Base-by-base conservation (phyloP, 1,140 invertebrate genomes). In the Ostrea edulis region DNA sequence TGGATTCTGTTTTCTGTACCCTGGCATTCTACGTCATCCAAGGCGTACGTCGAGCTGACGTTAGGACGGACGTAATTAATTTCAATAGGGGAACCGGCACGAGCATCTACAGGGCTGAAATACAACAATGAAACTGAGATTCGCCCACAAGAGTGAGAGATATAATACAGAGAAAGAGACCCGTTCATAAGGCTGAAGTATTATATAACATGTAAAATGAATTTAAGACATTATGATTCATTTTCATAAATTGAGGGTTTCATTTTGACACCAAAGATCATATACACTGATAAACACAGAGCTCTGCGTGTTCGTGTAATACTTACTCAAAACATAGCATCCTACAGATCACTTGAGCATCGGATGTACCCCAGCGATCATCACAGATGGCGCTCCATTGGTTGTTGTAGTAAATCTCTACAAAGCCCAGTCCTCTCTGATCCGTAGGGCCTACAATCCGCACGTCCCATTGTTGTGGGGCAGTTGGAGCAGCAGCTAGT, bases 371-470 rank as follows among this genome's bases (percentile, higher is more conserved):
- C 91, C 97, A 97, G 91, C 97, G 96, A 91, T 97, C 97, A 92
- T 97, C 97, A 93, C 97, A 98, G 17, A 97, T 95, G 0, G 97
- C 97, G 1, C 97, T 97, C 97, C 97, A 97, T 4, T 96, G 95
- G 89, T 96, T 96, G 91, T 97, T 89, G 22, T 58, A 25, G 0
- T 81, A 71, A 0, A 92, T 90, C 89, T 93, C 91, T 55, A 93
- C 93, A 82, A 86, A 91, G 25, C 93, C 93, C 11, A 90, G 85
- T 4, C 93, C 93, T 11, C 53, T 35, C 51, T 84, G 25, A 1
- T 86, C 86, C 8, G 35, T 55, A 4, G 85, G 77, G 11, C 90
- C 90, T 29, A 90, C 86, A 8, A 92, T 68, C 9, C 89, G 83
- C 0, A 92, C 90, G n/a, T 87, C 71, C 14, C 44, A 52, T 20